These are phyloP conservation scores for Galerucella pusilla DNA, from an alignment of 2,888 invertebrate species.

Conservation along the genomic window DNA sequence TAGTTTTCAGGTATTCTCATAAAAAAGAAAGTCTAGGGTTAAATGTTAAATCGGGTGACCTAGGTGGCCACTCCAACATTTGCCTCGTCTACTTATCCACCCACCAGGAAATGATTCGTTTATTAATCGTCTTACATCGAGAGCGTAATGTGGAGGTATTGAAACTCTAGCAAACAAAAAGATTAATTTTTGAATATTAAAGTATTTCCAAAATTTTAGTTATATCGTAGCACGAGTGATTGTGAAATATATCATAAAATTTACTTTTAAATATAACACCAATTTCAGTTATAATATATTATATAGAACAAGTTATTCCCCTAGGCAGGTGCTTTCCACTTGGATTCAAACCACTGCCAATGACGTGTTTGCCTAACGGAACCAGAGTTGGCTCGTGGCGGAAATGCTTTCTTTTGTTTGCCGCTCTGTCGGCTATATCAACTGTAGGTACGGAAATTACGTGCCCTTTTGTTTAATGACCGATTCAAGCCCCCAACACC, in stretches of 20 bases:
- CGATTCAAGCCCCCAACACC: not conserved
- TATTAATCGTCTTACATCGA: too few species aligned
- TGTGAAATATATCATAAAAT: not conserved
- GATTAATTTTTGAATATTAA: too few species aligned
- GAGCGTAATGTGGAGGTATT: too few species aligned
- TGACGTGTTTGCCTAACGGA: constrained; percentile 37
- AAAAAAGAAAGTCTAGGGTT: too few species aligned
- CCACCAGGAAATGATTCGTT: too few species aligned
- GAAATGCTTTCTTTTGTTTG: constrained; percentile 40
- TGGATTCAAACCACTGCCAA: constrained; percentile 12
- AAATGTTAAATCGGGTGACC: too few species aligned
- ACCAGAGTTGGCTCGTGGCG: constrained; percentile 39
- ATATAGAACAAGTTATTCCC: not conserved
- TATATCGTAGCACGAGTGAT: too few species aligned
- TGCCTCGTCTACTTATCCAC: too few species aligned
- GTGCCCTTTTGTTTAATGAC: constrained; percentile 11
- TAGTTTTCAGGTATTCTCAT: too few species aligned
- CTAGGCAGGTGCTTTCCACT: constrained; percentile 21
- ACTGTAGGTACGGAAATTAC: constrained; percentile 19
- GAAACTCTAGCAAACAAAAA: too few species aligned
- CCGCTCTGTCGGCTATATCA: constrained; percentile 36
- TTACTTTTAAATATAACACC: not conserved
- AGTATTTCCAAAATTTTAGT: too few species aligned
- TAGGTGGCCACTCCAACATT: too few species aligned
- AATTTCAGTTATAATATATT: not conserved